Evolutionary conservation across 92 coral and sea anemone genomes (phyloP), one percentile per base, ranked within the genome.

Genomic region (Umimayanthus kanabou): DNA sequence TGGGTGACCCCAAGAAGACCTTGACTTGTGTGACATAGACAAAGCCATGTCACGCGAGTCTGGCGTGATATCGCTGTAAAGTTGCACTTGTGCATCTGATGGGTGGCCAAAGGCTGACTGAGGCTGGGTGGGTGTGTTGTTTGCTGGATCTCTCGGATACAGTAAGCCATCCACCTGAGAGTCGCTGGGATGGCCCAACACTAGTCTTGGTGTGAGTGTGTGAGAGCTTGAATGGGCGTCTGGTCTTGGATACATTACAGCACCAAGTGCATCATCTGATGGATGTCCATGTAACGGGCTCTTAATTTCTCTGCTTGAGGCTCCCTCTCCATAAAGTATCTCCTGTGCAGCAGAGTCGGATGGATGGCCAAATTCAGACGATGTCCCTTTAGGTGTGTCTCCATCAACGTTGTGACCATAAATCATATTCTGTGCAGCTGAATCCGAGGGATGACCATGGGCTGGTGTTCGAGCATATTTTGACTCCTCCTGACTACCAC

Each of bases 1-100:
- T 9, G 98, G 96, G 9, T 95, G 96, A 16, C 93, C 91, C 98
- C 98, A 93, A 15, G 83, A 80, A 67, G 93, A 77, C 39, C 98
- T 88, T 42, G 96, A 85, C 29, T 89, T 88, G 85, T 86, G 90
- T 10, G 87, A 88, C 87, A 93, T 79, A 37, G 76, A 85, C 57
- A 66, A 73, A 29, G 79, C 89, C 47, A 74, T 50, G 53, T 73
- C 66, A 9, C 26, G 55, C n/a, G 61, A 26, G 28, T 88, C 87
- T 67, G 67, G 87, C 42, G 77, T 45, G 29, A 18, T 53, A 33
- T 16, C 13, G 11, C 45, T 40, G 37, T 57, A 89, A 8, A 79
- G 79, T 39, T 91, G 81, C 15, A 91, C 23, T 37, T 87, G 90
- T 4, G 93, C 79, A 76, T 94, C 95, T 26, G 97, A 90, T 6